Conservation (phyloP, 2,797 vertebrate species). For the Leptatherina wallacei region DNA sequence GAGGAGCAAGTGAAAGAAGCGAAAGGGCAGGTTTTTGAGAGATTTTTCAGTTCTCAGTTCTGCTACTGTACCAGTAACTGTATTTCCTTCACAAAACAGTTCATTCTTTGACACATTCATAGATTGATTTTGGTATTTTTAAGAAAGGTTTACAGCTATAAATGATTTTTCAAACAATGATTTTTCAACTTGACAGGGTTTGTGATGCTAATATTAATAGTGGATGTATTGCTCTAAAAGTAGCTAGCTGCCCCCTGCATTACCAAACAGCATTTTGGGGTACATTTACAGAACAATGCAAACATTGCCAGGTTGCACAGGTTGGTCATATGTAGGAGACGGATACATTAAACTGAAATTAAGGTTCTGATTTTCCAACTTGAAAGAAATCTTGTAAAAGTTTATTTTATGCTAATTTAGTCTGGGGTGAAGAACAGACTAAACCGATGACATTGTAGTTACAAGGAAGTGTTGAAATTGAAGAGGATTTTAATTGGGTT, state of each 20-base stretch:
- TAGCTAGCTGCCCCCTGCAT: no score
- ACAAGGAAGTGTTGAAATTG: not conserved
- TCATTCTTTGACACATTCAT: no score
- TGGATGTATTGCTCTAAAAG: no score
- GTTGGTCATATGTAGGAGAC: not conserved
- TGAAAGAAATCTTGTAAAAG: not conserved
- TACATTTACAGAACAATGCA: not conserved
- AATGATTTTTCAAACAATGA: no score
- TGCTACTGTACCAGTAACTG: no score
- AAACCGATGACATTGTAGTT: not conserved
- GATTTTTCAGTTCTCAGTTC: no score
- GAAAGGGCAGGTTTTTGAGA: no score
- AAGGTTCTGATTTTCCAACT: not conserved
- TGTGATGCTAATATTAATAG: no score
- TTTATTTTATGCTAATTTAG: not conserved
- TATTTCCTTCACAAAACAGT: no score
- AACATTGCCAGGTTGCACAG: not conserved
- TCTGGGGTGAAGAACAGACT: not conserved
- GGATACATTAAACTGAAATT: not conserved
- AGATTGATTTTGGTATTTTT: no score
- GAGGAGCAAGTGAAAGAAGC: not conserved
- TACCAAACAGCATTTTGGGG: not conserved
- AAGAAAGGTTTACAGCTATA: no score
- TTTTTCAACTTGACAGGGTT: no score
- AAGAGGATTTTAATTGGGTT: slow-evolving; percentile 1